Percentiles rank a stretch among this genome's conserved stretches.
phyloP scores from a whole-genome alignment of 1,140 invertebrate species.

The Caenorhabditis tropicalis region DNA sequence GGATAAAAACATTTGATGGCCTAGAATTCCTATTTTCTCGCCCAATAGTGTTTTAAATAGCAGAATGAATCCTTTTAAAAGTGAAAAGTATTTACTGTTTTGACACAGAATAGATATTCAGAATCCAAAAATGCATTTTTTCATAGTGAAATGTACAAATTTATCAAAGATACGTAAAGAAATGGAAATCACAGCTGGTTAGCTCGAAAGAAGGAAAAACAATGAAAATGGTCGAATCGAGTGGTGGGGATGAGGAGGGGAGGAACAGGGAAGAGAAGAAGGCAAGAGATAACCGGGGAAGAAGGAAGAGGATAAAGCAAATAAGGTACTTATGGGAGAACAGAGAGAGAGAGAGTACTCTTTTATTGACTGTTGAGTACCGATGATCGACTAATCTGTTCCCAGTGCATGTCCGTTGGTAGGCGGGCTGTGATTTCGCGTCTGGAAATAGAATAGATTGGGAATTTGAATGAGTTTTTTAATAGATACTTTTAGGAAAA shows the following conservation, averaged over 20 bases:
- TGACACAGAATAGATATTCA: not conserved
- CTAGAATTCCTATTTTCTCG: no score
- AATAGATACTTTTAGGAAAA: no score
- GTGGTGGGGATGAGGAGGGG: not conserved
- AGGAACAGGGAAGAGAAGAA: not conserved
- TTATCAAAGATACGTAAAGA: no score
- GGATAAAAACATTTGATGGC: no score
- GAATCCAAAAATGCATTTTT: no score
- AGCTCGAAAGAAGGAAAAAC: not conserved
- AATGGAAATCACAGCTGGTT: no score
- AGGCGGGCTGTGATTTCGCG: slow-evolving; percentile 4
- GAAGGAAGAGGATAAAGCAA: not conserved
- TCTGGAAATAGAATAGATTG: not conserved
- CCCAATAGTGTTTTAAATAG: no score
- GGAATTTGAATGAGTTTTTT: no score
- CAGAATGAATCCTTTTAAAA: no score
- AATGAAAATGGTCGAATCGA: not conserved
- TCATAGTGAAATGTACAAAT: not conserved
- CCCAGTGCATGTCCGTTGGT: not conserved
- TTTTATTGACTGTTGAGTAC: not conserved
- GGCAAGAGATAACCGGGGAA: not conserved
- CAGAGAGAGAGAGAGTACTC: not conserved
- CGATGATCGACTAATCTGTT: slow-evolving; percentile 1
- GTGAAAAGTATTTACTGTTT: not conserved
- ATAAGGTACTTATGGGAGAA: not conserved